Percentiles rank a stretch among this genome's conserved stretches.
phyloP scores from a whole-genome alignment of 1,140 invertebrate species.

The Bombus impatiens region DNA sequence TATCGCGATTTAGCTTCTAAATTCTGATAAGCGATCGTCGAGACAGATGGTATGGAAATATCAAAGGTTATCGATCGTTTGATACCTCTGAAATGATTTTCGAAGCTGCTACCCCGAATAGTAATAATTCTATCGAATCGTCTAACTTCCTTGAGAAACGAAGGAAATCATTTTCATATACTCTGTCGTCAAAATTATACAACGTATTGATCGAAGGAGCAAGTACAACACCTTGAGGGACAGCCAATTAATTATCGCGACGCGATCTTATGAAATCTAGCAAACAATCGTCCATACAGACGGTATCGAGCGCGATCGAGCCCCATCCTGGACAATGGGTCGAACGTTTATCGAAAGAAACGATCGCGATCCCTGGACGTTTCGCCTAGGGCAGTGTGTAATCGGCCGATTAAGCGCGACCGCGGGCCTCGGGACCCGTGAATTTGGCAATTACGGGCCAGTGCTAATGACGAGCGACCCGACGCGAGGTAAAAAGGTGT shows the following conservation, averaged over 20 bases:
- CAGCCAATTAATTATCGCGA: slow-evolving; percentile 41
- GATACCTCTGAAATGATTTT: too few species aligned
- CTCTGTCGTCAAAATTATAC: neutral
- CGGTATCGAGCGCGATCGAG: slow-evolving; percentile 8
- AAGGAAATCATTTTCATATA: neutral
- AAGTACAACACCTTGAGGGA: neutral
- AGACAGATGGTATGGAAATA: too few species aligned
- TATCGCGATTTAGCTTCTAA: too few species aligned
- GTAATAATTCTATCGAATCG: too few species aligned
- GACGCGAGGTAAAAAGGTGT: slow-evolving; percentile 55
- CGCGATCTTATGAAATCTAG: slow-evolving; percentile 2
- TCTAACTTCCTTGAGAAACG: neutral
- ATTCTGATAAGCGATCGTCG: neutral
- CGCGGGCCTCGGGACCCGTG: slow-evolving; percentile 54
- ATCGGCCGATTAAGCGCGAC: slow-evolving; percentile 64
- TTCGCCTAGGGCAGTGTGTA: slow-evolving; percentile 30
- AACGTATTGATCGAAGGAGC: neutral
- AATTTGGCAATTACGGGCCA: slow-evolving; percentile 68
- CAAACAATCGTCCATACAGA: neutral
- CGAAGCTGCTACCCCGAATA: too few species aligned
- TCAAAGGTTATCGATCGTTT: too few species aligned
- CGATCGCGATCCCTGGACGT: slow-evolving; percentile 36
- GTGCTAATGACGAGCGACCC: slow-evolving; percentile 65
- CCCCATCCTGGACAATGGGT: neutral
- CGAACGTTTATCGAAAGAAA: slow-evolving; percentile 26